Conservation (phyloP, 2,888 invertebrate species). For the Ellobium chinense region DNA sequence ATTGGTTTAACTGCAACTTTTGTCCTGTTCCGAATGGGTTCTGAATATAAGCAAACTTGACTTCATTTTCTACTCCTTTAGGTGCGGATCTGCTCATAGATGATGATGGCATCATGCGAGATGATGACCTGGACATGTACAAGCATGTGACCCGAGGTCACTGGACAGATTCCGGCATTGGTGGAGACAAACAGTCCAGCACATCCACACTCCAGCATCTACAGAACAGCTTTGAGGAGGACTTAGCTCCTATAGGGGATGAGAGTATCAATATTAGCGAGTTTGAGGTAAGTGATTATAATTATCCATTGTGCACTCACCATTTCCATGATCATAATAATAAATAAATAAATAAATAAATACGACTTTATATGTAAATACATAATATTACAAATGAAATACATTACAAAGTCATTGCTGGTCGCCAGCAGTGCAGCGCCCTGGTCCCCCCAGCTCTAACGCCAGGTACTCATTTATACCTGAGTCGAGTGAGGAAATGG, state of each 20-base stretch:
- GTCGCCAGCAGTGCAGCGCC: too few relatives aligned
- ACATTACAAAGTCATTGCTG: too few relatives aligned
- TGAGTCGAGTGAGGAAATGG: too few relatives aligned
- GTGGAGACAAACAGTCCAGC: slow-evolving; percentile 67
- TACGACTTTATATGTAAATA: too few relatives aligned
- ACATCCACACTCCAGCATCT: slow-evolving; percentile 66
- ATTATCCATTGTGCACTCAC: not conserved
- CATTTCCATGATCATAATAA: too few relatives aligned
- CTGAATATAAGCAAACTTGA: not conserved
- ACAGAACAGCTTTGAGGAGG: slow-evolving; percentile 69
- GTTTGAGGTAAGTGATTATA: slow-evolving; percentile 59
- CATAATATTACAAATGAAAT: too few relatives aligned
- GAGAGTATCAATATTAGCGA: slow-evolving; percentile 75
- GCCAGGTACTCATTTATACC: too few relatives aligned
- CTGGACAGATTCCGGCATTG: slow-evolving; percentile 74
- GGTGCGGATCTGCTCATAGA: slow-evolving; percentile 67
- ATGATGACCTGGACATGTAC: slow-evolving; percentile 66
- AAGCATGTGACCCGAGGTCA: slow-evolving; percentile 60
- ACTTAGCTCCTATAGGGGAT: slow-evolving; percentile 63
- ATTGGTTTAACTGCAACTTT: too few relatives aligned
- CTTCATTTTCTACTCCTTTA: slow-evolving; percentile 14
- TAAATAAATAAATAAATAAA: too few relatives aligned
- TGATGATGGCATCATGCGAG: slow-evolving; percentile 74
- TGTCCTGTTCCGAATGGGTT: too few relatives aligned
- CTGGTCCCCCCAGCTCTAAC: too few relatives aligned